phyloP scores from a whole-genome alignment of 35 echinoderm and acorn worm genomes.

The Eucidaris tribuloides region DNA sequence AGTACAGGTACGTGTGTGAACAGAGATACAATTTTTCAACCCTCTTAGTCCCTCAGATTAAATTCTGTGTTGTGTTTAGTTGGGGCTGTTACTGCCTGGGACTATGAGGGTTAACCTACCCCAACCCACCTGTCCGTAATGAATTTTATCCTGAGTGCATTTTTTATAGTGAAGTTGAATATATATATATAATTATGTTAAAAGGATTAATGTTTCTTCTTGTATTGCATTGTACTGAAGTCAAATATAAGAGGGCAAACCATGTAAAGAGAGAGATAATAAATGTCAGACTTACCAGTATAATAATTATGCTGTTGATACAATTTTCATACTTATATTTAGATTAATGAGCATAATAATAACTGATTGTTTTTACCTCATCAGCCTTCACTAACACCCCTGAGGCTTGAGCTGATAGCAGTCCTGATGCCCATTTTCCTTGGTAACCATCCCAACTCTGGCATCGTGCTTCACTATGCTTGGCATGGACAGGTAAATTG shows the following conservation, averaged over 20 bases:
- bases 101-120: no score
- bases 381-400: slow-evolving; percentile 76
- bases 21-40: no score
- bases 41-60: no score
- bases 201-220: no score
- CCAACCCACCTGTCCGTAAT: no score
- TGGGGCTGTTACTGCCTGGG: no score
- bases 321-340: neutral
- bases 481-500: slow-evolving; percentile 94
- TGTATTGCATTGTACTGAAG: no score
- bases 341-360: neutral
- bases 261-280: neutral
- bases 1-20: slow-evolving; percentile 86
- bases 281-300: neutral
- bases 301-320: neutral
- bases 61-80: no score
- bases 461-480: slow-evolving; percentile 92
- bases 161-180: no score
- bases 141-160: no score
- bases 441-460: slow-evolving; percentile 95
- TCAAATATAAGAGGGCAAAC: no score
- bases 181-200: no score
- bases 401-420: slow-evolving; percentile 82
- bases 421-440: slow-evolving; percentile 92
- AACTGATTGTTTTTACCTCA: neutral